A percentile compares a stretch with the other conserved stretches of the same genome.
phyloP scores from a whole-genome alignment of 1,140 invertebrate species.

The Pogonus chalceus region DNA sequence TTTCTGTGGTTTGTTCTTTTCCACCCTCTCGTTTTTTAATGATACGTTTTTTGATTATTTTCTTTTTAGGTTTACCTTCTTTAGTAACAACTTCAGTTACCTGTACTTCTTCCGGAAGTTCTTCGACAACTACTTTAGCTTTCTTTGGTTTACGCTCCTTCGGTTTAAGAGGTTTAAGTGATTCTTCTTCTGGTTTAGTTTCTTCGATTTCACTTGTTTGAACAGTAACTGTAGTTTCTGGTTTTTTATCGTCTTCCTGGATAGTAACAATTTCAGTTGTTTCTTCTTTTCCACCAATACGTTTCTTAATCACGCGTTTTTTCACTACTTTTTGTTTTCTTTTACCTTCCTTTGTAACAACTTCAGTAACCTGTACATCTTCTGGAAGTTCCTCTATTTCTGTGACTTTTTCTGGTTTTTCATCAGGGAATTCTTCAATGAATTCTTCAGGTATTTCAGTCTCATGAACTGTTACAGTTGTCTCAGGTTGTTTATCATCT shows the following conservation, averaged over 20 bases:
- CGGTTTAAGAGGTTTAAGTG: slow-evolving; percentile 8
- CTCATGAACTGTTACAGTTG: slow-evolving; percentile 23
- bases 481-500: slow-evolving; percentile 28
- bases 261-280: slow-evolving; percentile 31
- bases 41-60: slow-evolving; percentile 32
- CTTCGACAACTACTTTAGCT: slow-evolving; percentile 27
- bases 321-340: slow-evolving; percentile 30
- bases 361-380: slow-evolving; percentile 25
- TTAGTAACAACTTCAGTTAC: slow-evolving; percentile 28
- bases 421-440: slow-evolving; percentile 28
- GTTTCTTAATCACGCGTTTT: slow-evolving; percentile 32
- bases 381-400: slow-evolving; percentile 18
- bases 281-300: slow-evolving; percentile 28
- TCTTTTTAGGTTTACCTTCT: slow-evolving; percentile 24
- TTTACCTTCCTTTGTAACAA: slow-evolving; percentile 23
- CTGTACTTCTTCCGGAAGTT: slow-evolving; percentile 28
- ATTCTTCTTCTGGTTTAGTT: slow-evolving; percentile 28
- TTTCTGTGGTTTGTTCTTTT: slow-evolving; percentile 32
- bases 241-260: slow-evolving; percentile 26
- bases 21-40: slow-evolving; percentile 30
- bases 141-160: slow-evolving; percentile 25
- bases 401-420: slow-evolving; percentile 15
- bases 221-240: slow-evolving; percentile 29
- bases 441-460: slow-evolving; percentile 18
- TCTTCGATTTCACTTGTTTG: slow-evolving; percentile 15